Percentiles rank a stretch among this genome's conserved stretches.
These are phyloP conservation scores for Felis catus DNA, from an alignment of 2,113 vertebrate species.

Conservation along the genomic window DNA sequence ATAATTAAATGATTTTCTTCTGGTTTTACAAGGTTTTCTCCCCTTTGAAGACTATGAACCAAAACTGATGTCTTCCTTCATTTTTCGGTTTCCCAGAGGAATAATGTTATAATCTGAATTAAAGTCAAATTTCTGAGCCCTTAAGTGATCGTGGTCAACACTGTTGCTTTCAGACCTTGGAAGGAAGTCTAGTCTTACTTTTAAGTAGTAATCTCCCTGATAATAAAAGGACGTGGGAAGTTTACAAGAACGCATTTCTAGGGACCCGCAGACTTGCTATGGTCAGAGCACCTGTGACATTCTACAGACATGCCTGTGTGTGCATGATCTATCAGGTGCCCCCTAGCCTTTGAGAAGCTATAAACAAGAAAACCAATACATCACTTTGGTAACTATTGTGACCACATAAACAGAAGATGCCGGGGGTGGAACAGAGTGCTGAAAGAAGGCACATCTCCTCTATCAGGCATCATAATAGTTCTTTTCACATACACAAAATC, in stretches of 20 bases:
- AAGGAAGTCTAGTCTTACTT: constrained; percentile 30
- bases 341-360: neutral
- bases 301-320: neutral
- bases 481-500: constrained; percentile 29
- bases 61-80: constrained; percentile 35
- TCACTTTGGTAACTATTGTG: neutral
- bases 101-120: constrained; percentile 32
- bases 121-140: constrained; percentile 41
- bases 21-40: constrained; percentile 12
- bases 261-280: neutral
- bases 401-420: constrained; percentile 10
- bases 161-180: neutral
- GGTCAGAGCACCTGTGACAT: neutral
- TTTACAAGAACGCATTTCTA: neutral
- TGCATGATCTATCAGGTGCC: neutral
- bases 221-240: neutral
- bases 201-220: neutral
- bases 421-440: neutral
- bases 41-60: neutral
- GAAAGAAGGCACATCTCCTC: neutral
- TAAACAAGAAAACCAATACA: constrained; percentile 22
- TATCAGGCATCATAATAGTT: neutral
- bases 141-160: neutral
- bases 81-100: constrained; percentile 27
- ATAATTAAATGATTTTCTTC: constrained; percentile 42